Base-by-base conservation (phyloP, 2,888 invertebrate species). In the Gari tellinella region DNA sequence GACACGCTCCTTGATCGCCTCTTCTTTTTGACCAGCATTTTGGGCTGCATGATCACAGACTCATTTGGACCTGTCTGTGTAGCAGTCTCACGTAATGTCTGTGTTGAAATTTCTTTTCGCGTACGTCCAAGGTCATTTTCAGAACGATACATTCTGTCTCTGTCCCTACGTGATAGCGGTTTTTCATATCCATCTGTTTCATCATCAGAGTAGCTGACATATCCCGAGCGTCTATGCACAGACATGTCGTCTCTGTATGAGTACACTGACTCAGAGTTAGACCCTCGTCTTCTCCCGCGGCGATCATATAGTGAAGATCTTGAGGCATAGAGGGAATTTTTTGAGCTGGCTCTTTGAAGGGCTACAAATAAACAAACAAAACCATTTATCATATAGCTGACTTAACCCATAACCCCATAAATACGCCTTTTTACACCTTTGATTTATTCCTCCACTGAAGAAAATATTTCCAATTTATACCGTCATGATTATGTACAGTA, bases 211-310 rank as follows among this genome's bases (percentile, higher is more conserved):
- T 69, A 70, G 15, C 61, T 74, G 14, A 68, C 68, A 48, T 80
- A 75, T 15, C 70, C 62, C 5, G 81, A 77, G 25, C 67, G 74
- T 25, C 78, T 56, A 17, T 81, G 78, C 21, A 82, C 75, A 19
- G 86, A 86, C n/a, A 87, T 75, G 65, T 89, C 89, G 74, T 89
- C 89, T 53, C 82, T 74, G 65, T 84, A 85, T 1, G 86, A 86
- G 0, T 60, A 68, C 0, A 84, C 67, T 15, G 85, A 85, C 49
- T 85, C 85, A 0, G 84, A 68, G 49, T 80, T 76, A 8, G 87
- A 86, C 8, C 81, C 75, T 17, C 79, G 72, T 31, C 80, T 60
- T 19, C 86, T 62, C 17, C 85, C 70, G 19, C 86, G 61, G 1
- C 89, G 73, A 41, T 84, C 86, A 69, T 89, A 89, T 31, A 89